These are phyloP conservation scores for Calliphora vomitoria DNA, from an alignment of 2,888 invertebrate species.

Conservation along the genomic window DNA sequence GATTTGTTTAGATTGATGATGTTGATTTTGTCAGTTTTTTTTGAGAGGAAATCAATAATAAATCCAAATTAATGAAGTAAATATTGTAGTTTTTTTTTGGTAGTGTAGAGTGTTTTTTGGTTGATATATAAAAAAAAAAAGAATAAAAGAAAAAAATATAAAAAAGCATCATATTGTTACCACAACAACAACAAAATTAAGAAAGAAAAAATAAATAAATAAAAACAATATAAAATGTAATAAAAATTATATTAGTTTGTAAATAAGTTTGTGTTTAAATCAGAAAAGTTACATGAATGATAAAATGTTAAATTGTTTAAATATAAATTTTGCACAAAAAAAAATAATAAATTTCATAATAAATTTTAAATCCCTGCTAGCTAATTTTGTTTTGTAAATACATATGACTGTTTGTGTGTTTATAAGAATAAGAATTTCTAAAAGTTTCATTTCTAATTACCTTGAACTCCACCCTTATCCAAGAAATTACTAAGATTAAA, in stretches of 20 bases:
- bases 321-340: slow-evolving; percentile 20
- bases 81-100: slow-evolving; percentile 46
- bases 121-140: slow-evolving; percentile 57
- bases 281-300: neutral
- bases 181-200: slow-evolving; percentile 69
- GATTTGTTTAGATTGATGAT: slow-evolving; percentile 39
- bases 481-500: slow-evolving; percentile 99
- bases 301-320: too few relatives aligned
- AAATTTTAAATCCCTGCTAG: neutral
- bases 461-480: slow-evolving; percentile 99
- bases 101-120: slow-evolving; percentile 52
- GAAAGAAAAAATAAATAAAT: slow-evolving; percentile 51
- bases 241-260: slow-evolving; percentile 35
- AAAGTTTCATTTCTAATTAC: slow-evolving; percentile 85
- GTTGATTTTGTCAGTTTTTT: slow-evolving; percentile 42
- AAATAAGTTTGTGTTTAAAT: slow-evolving; percentile 5
- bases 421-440: neutral
- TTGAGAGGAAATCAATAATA: slow-evolving; percentile 58
- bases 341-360: neutral
- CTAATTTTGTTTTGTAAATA: neutral
- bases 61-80: slow-evolving; percentile 67
- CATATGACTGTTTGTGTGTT: slow-evolving; percentile 23
- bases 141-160: slow-evolving; percentile 51
- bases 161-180: slow-evolving; percentile 73
- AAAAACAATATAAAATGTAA: too few relatives aligned